These are phyloP conservation scores for Zeus faber DNA, from an alignment of 2,113 vertebrate species.

Conservation along the genomic window DNA sequence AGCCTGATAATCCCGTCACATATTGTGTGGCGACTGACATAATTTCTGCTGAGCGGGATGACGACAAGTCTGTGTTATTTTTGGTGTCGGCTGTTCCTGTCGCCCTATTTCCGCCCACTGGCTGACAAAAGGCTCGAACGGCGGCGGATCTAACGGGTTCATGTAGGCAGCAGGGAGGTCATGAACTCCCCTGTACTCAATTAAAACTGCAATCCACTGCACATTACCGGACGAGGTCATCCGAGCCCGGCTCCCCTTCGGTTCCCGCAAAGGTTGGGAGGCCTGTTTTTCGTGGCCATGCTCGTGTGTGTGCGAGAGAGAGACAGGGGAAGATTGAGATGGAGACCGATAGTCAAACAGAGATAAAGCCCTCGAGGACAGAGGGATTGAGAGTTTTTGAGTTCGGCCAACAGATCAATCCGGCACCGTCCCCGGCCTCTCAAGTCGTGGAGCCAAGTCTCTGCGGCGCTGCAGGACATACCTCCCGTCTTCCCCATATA, in stretches of 20 bases:
- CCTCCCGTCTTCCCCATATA: conserved; percentile 2
- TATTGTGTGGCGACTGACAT: conserved; percentile 35
- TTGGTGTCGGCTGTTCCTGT: conserved; percentile 47
- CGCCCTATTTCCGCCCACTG: conserved; percentile 51
- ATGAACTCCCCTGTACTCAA: too few species aligned
- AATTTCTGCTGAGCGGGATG: conserved; percentile 52
- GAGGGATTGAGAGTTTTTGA: conserved; percentile 1
- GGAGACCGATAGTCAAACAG: too few species aligned
- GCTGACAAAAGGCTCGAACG: conserved; percentile 56
- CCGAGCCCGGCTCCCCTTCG: too few species aligned
- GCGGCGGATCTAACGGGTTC: conserved; percentile 34
- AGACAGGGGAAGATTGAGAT: conserved; percentile 11
- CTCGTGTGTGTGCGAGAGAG: conserved; percentile 2
- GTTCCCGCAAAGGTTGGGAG: too few species aligned
- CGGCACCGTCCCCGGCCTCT: not conserved
- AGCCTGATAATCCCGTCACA: conserved; percentile 3
- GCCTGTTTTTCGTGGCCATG: too few species aligned
- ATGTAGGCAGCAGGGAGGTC: conserved; percentile 31
- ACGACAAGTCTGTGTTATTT: conserved; percentile 65
- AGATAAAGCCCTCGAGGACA: too few species aligned
- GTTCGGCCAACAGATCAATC: conserved; percentile 2
- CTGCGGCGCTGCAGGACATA: not conserved
- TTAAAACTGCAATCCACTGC: too few species aligned
- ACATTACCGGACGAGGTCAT: too few species aligned
- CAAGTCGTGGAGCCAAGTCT: not conserved